phyloP scores from a whole-genome alignment of 2,113 vertebrate species.

The Halichoerus grypus region DNA sequence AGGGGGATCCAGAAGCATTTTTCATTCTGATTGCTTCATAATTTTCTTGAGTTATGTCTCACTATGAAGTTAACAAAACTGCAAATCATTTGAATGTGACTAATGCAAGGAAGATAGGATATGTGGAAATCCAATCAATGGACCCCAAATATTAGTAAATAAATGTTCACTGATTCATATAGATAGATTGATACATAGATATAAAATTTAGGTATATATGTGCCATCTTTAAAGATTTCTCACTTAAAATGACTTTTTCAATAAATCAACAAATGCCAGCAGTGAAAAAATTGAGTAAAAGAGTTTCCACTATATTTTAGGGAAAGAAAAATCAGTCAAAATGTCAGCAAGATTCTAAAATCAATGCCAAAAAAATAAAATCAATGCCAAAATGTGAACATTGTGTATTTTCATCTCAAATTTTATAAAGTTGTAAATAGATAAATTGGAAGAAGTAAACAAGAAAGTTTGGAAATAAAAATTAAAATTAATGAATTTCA shows the following conservation, averaged over 20 bases:
- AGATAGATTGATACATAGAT: not conserved
- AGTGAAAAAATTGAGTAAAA: constrained; percentile 27
- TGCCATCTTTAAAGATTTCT: not conserved
- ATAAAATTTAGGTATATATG: not conserved
- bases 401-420: not conserved
- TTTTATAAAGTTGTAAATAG: not conserved
- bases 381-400: not conserved
- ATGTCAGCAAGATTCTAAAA: not conserved
- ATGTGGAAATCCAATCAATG: not conserved
- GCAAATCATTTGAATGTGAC: not conserved
- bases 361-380: constrained; percentile 2
- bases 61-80: not conserved
- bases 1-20: not conserved
- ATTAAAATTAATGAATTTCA: not conserved
- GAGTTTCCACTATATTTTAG: not conserved
- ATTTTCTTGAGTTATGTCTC: not conserved
- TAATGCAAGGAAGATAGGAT: not conserved
- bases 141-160: not conserved
- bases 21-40: not conserved
- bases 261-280: not conserved
- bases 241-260: not conserved
- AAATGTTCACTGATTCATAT: not conserved
- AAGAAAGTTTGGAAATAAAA: not conserved
- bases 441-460: not conserved
- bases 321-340: not conserved